Evolutionary conservation across 2,797 vertebrate species (phyloP), one percentile per base, ranked within the genome.

Genomic region (Etheostoma nigrum): DNA sequence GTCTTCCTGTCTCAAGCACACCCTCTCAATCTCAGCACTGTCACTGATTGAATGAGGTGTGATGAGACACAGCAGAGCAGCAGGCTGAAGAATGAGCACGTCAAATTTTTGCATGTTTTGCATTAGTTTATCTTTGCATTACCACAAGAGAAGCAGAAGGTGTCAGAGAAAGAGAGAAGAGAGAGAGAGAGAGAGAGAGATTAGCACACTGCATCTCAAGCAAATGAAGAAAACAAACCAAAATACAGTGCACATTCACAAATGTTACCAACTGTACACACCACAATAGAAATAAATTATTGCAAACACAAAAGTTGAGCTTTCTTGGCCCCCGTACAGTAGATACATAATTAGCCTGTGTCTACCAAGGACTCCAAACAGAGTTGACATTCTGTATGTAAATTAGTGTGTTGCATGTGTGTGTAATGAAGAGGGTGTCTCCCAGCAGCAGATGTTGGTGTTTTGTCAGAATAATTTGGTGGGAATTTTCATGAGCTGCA

Each of bases 401-500:
- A 74, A 85, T 84, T 23, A 65, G 14, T 68, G 21, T 72, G 76
- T 84, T 79, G 79, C 65, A 68, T 72, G 71, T 74, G 49, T 83
- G 82, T 73, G 57, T 72, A 59, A 79, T 62, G 57, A 72, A 57
- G 47, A 49, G 70, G 36, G 74, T 73, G 59, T 82, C 72, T 85
- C 66, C 72, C 79, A 60, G 71, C 81, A 76, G 82, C 92, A 94
- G 86, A 94, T 93, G 92, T 91, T 91, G 88, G 76, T 88, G 86
- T 91, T 93, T 91, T 93, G 85, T 90, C 84, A 86, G 76, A 94
- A 94, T 94, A 88, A 94, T 94, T 94, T 89, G 85, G 86, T 92
- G 93, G 89, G 91, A 94, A 93, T 91, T 93, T 94, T 95, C 88
- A 94, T 91, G 91, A 93, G 90, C 89, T 83, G 74, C 84, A 81